Base-by-base conservation (phyloP, 53 echinoderm and acorn worm species). In the Actinopyga echinites region DNA sequence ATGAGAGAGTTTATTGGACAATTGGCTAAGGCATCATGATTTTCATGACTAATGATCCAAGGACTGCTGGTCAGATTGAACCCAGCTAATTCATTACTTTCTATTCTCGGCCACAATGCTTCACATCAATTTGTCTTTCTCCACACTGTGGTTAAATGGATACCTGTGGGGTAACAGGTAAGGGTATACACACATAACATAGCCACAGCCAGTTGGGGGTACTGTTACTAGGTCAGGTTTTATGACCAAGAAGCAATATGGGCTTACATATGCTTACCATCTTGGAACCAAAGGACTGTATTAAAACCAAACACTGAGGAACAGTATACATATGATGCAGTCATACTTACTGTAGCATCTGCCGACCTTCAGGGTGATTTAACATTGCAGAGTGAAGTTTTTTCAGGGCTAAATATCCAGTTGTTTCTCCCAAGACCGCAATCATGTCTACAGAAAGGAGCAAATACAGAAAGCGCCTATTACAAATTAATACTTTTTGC, bases 371-470 rank as follows among this genome's bases (percentile, higher is more conserved):
- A 28, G 89, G 82, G 64, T 93, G 91, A 44, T 81, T 85, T 33
- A 79, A 56, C 96, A 96, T 96, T 30, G 86, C 65, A 45, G 82
- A 59, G 4, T 83, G 84, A 1, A 96, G 82, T 57, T 83, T 83
- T 31, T 79, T 79, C 8, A 93, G 74, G 23, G 93, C 93, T 29
- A 65, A 30, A 60, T 81, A 83, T 30, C 96, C 96, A 33, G 96
- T 96, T 52, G 93, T 92, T 74, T 96, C 96, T 63, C 96, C 96
- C 13, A 93, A 60, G 31, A 86, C 84, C 29, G 96, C 96, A 40
- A 96, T 78, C 96, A 96, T 96, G 82, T 96, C 95, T 95, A n/a
- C 1, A 43, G 65, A 62, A 65, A 78, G 25, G 33, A 24, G 13
- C 29, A 53, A 45, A 15, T 12, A 53, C 0, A 37, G 28, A 21